Conservation (phyloP, 2,113 vertebrate species). For the Callaeas wilsoni region DNA sequence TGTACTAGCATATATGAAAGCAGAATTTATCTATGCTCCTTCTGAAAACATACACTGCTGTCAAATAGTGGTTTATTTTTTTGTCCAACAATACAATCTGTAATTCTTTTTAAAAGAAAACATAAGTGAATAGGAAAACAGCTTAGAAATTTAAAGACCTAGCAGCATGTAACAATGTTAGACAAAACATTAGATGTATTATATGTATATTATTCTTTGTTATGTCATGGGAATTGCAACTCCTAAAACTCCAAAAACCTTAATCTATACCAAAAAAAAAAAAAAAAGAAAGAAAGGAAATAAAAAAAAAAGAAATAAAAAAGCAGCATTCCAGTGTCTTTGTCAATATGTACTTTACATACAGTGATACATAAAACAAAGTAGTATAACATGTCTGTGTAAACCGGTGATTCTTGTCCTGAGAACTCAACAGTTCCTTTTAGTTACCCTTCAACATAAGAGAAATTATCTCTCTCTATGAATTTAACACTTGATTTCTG, state of each 20-base stretch:
- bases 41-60: background rate
- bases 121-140: background rate
- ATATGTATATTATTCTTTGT: background rate
- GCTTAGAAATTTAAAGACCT: background rate
- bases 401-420: background rate
- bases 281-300: no score
- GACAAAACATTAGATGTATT: background rate
- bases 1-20: background rate
- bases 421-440: background rate
- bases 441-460: background rate
- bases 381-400: accelerated
- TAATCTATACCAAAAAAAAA: background rate
- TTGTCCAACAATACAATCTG: background rate
- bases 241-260: background rate
- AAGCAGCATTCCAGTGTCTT: no score
- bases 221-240: background rate
- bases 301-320: background rate
- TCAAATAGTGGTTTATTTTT: background rate
- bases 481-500: background rate
- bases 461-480: background rate
- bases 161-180: background rate
- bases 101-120: background rate
- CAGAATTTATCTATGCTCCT: background rate
- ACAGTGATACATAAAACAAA: background rate
- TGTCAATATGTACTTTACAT: background rate